Evolutionary conservation across 2,113 vertebrate genomes (phyloP).

Genomic region (Lamprotornis superbus): DNA sequence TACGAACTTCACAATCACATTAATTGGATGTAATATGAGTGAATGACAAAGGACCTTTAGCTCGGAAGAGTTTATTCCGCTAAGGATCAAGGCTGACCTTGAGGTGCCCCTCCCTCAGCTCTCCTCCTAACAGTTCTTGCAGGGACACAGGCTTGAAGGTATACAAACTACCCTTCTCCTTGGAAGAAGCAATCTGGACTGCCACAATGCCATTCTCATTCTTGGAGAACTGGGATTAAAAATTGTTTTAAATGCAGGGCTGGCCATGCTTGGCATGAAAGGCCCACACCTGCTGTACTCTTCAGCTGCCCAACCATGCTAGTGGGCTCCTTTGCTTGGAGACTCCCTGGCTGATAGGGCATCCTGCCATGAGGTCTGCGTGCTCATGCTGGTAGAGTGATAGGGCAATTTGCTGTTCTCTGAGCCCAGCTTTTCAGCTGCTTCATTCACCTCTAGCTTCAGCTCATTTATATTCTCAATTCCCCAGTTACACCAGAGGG

Average conservation of each 20-base stretch:
- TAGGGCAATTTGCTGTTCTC: background rate
- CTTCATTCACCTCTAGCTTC: background rate
- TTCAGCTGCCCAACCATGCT: accelerated
- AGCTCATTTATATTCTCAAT: background rate
- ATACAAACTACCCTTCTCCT: background rate
- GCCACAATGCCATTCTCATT: background rate
- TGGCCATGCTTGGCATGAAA: background rate
- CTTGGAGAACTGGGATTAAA: background rate
- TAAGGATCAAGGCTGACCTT: background rate
- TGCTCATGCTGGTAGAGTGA: background rate
- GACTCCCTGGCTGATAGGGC: background rate
- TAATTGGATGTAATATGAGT: background rate
- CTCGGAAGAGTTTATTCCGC: background rate
- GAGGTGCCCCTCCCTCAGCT: background rate
- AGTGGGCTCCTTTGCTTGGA: background rate
- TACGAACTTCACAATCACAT: background rate
- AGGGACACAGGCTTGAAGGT: background rate
- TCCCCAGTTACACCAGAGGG: background rate
- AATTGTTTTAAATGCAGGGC: background rate
- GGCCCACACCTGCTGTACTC: background rate
- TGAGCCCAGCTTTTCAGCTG: background rate
- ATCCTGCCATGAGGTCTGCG: accelerated
- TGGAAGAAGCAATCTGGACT: background rate
- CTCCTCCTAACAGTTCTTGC: background rate
- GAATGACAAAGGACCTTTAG: background rate